Evolutionary conservation across 2,888 invertebrate species (phyloP).

Genomic region (Stenodera caucasica): DNA sequence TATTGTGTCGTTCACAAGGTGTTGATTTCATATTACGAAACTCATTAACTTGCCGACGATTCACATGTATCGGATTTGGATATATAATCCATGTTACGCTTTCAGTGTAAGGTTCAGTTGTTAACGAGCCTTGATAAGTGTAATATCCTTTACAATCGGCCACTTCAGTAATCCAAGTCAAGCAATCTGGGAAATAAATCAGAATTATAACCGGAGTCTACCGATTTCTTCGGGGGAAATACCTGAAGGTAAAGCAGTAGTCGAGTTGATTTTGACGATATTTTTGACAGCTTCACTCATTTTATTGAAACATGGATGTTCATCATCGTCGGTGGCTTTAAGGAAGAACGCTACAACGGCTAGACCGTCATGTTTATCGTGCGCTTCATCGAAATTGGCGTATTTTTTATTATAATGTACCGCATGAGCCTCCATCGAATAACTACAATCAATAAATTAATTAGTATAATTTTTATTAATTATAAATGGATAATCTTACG

Average conservation of each 20-base stretch:
- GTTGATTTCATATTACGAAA: constrained; percentile 53
- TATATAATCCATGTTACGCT: constrained; percentile 77
- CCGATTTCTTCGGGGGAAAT: too few species aligned
- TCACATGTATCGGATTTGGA: constrained; percentile 68
- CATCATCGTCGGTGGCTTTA: constrained; percentile 52
- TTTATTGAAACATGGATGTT: constrained; percentile 52
- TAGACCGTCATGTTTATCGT: constrained; percentile 69
- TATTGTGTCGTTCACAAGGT: constrained; percentile 51
- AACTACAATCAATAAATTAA: constrained; percentile 54
- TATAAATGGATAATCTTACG: constrained; percentile 55
- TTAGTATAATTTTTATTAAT: not conserved
- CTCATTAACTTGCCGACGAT: constrained; percentile 63
- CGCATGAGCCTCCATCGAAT: constrained; percentile 76
- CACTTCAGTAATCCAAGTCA: constrained; percentile 69
- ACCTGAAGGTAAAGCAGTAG: constrained; percentile 49
- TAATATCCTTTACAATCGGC: constrained; percentile 71
- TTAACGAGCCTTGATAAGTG: constrained; percentile 72
- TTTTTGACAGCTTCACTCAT: constrained; percentile 50
- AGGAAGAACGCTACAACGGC: constrained; percentile 72
- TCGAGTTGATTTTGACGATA: constrained; percentile 51
- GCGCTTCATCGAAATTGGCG: constrained; percentile 64
- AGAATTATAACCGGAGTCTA: too few species aligned
- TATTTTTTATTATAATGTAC: constrained; percentile 78
- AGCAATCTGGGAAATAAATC: constrained; percentile 60
- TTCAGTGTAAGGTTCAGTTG: constrained; percentile 72